A percentile compares a stretch with the other conserved stretches of the same genome.
Conservation (phyloP, 2,797 vertebrate species). For the Chelon auratus region DNA sequence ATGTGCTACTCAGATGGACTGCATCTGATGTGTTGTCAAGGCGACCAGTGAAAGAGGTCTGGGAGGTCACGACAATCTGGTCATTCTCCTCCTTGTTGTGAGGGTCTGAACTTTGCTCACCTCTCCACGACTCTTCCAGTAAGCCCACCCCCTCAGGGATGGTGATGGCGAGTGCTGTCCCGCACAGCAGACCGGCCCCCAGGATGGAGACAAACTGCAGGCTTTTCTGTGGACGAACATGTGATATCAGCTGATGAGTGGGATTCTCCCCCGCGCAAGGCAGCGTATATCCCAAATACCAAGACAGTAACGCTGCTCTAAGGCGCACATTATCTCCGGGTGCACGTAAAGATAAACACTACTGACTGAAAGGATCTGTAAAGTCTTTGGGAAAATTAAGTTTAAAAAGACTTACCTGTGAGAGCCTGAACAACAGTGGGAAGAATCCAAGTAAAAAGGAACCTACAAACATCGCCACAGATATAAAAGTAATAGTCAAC, state of each 20-base stretch:
- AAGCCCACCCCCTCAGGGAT: conserved; percentile 84
- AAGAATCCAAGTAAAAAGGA: conserved; percentile 85
- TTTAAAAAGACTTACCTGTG: conserved; percentile 77
- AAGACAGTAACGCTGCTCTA: too few species aligned
- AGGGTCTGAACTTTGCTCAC: conserved; percentile 40
- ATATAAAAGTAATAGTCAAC: conserved; percentile 79
- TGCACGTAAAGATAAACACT: too few species aligned
- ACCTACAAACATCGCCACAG: conserved; percentile 86
- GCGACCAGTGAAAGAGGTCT: not conserved
- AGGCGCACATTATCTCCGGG: too few species aligned
- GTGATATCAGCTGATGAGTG: conserved; percentile 29
- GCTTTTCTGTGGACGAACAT: conserved; percentile 69
- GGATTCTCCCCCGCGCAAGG: not conserved
- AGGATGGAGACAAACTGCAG: conserved; percentile 82
- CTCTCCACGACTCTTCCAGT: conserved; percentile 73
- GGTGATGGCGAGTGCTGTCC: conserved; percentile 80
- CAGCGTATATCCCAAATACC: not conserved
- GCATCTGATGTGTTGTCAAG: conserved; percentile 17
- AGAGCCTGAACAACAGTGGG: conserved; percentile 82
- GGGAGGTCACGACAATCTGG: too few species aligned
- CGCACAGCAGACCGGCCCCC: conserved; percentile 84
- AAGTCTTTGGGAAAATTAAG: too few species aligned
- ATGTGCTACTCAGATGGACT: not conserved
- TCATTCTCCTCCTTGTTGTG: too few species aligned
- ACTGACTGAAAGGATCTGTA: too few species aligned